Evolutionary conservation across 2,888 invertebrate genomes (phyloP), one percentile per base, ranked within the genome.

Genomic region (Gastracanthus pulcherrimus): DNA sequence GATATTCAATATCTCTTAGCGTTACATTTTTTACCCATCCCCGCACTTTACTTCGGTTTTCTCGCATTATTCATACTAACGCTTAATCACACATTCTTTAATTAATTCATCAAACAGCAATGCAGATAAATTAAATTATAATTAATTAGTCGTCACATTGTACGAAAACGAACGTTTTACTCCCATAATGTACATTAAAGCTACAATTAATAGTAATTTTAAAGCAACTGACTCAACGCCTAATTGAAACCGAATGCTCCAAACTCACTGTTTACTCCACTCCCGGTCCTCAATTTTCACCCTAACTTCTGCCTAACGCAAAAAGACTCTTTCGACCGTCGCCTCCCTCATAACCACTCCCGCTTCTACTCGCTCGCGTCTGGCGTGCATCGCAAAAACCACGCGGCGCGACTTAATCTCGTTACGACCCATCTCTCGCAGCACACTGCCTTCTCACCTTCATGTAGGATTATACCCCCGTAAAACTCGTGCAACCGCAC

Each of bases 381-480:
- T 7, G 19, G 7, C 62, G 36, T n/a, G n/a, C n/a, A 19, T 1
- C 19, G 62, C 36, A 62, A 62, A 62, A 62, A 62, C 36, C 34
- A 31, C 34, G 36, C n/a, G 62, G n/a, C 62, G n/a, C 45, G 45
- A 36, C 29, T 75, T 76, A 76, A 76, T 76, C 55, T 76, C 26
- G 31, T 76, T 66, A 34, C 38, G 16, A 2, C 26, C 76, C 62
- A 36, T 55, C 31, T 62, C 38, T 66, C 29, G 62, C n/a, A 29
- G 31, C n/a, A n/a, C n/a, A n/a, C n/a, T 6, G n/a, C 58, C 67
- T 75, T 76, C 66, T 77, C 76, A 69, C 70, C 69, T 77, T 70
- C 60, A 70, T n/a, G n/a, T 62, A 0, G 48, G 69, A 77, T 77
- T 77, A 77, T 48, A n/a, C 58, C 67, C 45, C 36, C 60, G 34